Evolutionary conservation across 2,113 vertebrate species (phyloP).

Genomic region (Apus apus): DNA sequence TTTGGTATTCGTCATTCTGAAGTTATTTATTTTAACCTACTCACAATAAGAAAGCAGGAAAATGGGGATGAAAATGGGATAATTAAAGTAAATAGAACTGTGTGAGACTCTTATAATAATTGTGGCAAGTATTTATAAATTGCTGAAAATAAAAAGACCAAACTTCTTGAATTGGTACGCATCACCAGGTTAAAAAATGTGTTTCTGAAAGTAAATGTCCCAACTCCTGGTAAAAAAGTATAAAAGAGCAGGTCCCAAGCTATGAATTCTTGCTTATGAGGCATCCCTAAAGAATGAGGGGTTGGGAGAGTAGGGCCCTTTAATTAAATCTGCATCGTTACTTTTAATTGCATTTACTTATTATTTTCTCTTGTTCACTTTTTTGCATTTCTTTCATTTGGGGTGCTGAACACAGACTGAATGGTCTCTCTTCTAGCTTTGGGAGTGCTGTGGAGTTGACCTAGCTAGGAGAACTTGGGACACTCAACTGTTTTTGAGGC

Average conservation of each 20-base stretch:
- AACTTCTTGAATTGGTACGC: not conserved
- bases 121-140: not conserved
- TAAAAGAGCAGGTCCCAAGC: constrained; percentile 43
- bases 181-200: not conserved
- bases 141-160: not conserved
- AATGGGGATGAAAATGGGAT: constrained; percentile 11
- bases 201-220: not conserved
- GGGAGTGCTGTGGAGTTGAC: not conserved
- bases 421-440: not conserved
- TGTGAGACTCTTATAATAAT: constrained; percentile 1
- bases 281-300: constrained; percentile 64
- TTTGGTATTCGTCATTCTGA: not conserved
- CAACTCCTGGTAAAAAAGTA: not conserved
- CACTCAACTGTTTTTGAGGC: not conserved
- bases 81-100: constrained; percentile 9
- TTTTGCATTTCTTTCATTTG: constrained; percentile 70
- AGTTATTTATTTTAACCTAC: constrained; percentile 7
- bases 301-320: constrained; percentile 56
- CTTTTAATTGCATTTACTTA: constrained; percentile 62
- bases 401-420: not conserved
- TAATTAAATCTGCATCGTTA: constrained; percentile 65
- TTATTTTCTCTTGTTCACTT: constrained; percentile 42
- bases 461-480: not conserved
- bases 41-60: constrained; percentile 13
- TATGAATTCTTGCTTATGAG: constrained; percentile 56